Evolutionary conservation across 2,113 vertebrate species (phyloP), one percentile per base, ranked within the genome.

Genomic region (Morone saxatilis): DNA sequence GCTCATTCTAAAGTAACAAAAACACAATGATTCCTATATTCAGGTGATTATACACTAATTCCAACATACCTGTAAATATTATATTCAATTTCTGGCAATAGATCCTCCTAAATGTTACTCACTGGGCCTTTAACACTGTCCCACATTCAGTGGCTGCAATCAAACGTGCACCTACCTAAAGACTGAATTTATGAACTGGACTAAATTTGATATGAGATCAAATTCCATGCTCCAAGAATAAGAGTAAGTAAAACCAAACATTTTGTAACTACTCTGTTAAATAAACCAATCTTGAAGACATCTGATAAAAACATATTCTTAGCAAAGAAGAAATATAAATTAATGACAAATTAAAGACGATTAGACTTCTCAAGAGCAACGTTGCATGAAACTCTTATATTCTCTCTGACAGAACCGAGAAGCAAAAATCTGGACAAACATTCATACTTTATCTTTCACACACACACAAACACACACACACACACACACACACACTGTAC

Each of bases 401-500:
- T n/a, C 57, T 76, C 54, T 38, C 17, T 54, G 36, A 75, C 17
- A 71, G 40, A 66, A 12, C 38, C 61, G 57, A 54, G 4, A 75
- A n/a, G 0, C 25, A 76, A 53, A 66, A 83, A 61, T 40, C 13
- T 73, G 41, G 14, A 59, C 63, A 69, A 19, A 61, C 51, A 71
- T 61, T 17, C 51, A 68, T 47, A 68, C 16, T 65, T 43, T 65
- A 17, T 45, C 20, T 25, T 36, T 12, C 51, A 68, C 48, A 60
- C 31, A 66, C 43, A 38, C 76, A 60, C 69, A 62, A 75, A 77
- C 72, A 81, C 73, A 83, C 40, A 70, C 3, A 59, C 72, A 31
- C 31, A 31, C 31, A 31, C 31, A 31, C 31, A 81, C 73, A 83
- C 40, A 70, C 3, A 59, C 72, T 67, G 76, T 74, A 85, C 61